phyloP scores from a whole-genome alignment of 2,113 vertebrate species.

The Chionodraco myersi region DNA sequence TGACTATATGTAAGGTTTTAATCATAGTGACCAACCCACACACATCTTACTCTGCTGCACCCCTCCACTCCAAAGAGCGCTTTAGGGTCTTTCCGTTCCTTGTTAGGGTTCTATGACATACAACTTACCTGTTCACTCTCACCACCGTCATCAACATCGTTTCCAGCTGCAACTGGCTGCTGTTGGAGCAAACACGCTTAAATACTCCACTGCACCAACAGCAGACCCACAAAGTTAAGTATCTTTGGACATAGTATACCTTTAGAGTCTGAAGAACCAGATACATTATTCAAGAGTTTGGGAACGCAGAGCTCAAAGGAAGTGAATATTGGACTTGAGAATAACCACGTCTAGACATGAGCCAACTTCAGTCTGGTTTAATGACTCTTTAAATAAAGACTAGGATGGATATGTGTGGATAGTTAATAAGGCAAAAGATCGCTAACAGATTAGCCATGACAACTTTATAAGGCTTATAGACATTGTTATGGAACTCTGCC shows the following conservation, averaged over 20 bases:
- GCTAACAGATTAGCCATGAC: not conserved
- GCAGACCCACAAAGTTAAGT: not conserved
- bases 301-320: not conserved
- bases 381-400: no score
- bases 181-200: no score
- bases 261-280: not conserved
- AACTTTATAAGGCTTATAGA: not conserved
- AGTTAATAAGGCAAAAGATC: not conserved
- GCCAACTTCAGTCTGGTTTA: not conserved
- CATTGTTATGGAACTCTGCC: not conserved
- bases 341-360: not conserved
- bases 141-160: no score
- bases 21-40: not conserved
- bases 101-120: not conserved
- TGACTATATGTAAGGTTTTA: not conserved
- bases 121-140: no score
- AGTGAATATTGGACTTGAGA: not conserved
- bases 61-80: not conserved
- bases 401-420: not conserved
- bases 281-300: not conserved
- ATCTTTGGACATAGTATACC: not conserved
- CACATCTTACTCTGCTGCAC: not conserved
- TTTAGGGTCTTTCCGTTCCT: not conserved
- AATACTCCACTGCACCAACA: no score
- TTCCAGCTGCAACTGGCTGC: no score